phyloP scores from a whole-genome alignment of 2,888 invertebrate species.

The Orchestes rusci region DNA sequence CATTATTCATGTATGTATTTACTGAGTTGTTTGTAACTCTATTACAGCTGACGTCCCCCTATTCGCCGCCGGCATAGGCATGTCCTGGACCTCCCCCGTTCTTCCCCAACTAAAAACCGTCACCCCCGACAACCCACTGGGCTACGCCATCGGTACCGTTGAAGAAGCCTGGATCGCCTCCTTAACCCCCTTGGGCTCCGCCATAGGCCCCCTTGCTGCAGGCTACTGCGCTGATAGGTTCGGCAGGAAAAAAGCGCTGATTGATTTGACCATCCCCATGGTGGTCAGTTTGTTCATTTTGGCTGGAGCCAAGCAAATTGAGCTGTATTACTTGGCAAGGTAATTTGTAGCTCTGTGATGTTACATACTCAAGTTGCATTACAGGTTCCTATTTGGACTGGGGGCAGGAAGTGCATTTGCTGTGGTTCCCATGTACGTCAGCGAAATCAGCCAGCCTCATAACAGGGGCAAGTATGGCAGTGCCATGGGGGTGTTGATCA shows the following conservation, averaged over 20 bases:
- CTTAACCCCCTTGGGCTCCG: slow-evolving; percentile 22
- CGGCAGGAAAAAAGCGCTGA: slow-evolving; percentile 57
- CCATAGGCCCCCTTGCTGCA: slow-evolving; percentile 29
- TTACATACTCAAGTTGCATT: slow-evolving; percentile 9
- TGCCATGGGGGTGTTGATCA: slow-evolving; percentile 30
- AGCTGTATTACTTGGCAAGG: slow-evolving; percentile 46
- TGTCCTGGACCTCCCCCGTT: slow-evolving; percentile 33
- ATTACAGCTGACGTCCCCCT: slow-evolving; percentile 27
- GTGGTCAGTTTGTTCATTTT: slow-evolving; percentile 42
- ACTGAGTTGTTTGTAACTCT: too few species aligned
- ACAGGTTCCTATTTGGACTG: slow-evolving; percentile 51
- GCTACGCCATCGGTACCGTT: slow-evolving; percentile 22
- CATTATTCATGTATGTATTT: too few species aligned
- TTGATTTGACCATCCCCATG: slow-evolving; percentile 57
- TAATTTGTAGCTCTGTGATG: too few species aligned
- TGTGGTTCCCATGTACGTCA: slow-evolving; percentile 74
- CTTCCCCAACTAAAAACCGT: slow-evolving; percentile 22
- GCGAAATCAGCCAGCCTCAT: slow-evolving; percentile 73
- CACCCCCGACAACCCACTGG: slow-evolving; percentile 27
- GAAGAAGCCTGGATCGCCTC: slow-evolving; percentile 33
- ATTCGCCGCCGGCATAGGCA: slow-evolving; percentile 25
- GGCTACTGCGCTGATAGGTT: slow-evolving; percentile 28
- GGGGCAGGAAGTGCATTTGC: slow-evolving; percentile 62
- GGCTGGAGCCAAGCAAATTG: slow-evolving; percentile 26
- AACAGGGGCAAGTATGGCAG: slow-evolving; percentile 64